Evolutionary conservation across 2,797 vertebrate genomes (phyloP).

Genomic region (Champsocephalus esox): DNA sequence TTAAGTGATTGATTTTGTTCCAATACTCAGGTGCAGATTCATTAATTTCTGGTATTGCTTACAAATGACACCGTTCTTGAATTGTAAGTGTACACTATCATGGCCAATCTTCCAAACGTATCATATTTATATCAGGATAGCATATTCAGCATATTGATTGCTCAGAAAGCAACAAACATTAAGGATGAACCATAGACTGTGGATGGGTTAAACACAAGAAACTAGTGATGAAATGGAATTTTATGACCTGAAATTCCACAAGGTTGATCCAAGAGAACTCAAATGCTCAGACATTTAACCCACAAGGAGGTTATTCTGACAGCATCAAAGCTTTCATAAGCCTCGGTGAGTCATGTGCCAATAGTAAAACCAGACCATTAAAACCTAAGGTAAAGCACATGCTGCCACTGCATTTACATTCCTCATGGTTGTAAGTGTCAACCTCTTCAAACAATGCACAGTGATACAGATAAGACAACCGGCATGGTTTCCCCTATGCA

Average conservation of each 20-base stretch:
- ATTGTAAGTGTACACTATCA: no score
- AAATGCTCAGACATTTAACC: constrained; percentile 32
- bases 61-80: neutral
- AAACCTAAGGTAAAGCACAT: constrained; percentile 2
- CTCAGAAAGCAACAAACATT: neutral
- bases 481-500: constrained; percentile 16
- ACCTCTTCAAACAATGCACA: constrained; percentile 24
- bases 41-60: neutral
- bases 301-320: constrained; percentile 36
- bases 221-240: neutral
- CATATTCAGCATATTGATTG: neutral
- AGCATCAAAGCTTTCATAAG: constrained; percentile 42
- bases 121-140: neutral
- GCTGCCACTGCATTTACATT: constrained; percentile 24
- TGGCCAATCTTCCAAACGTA: no score
- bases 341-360: constrained; percentile 23
- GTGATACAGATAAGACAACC: constrained; percentile 8
- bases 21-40: no score
- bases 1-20: no score
- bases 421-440: constrained; percentile 18
- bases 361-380: constrained; percentile 21
- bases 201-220: neutral
- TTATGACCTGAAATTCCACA: constrained; percentile 30
- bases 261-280: constrained; percentile 18
- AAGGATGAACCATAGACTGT: no score